Conservation (phyloP, 1,140 invertebrate genomes). For the Drosophila yakuba region DNA sequence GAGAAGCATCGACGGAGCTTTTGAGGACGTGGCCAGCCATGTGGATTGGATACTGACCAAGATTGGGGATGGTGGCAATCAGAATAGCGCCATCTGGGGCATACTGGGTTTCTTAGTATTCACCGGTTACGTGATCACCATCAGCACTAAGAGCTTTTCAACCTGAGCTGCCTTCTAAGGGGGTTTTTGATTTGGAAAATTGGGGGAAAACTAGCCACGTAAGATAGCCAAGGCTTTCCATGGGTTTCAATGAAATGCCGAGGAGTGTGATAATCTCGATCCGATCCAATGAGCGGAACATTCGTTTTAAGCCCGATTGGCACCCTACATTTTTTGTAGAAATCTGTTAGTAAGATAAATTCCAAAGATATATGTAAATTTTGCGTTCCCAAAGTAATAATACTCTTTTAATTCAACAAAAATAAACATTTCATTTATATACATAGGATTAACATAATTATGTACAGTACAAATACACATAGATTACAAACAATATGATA, state of each 20-base stretch:
- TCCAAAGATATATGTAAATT: neutral
- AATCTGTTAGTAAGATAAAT: neutral
- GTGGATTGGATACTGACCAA: slow-evolving; percentile 63
- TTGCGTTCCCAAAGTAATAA: neutral
- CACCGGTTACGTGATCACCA: slow-evolving; percentile 63
- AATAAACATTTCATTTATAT: slow-evolving; percentile 17
- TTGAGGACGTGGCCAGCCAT: slow-evolving; percentile 70
- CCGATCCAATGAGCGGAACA: neutral
- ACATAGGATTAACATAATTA: slow-evolving; percentile 14
- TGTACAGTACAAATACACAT: slow-evolving; percentile 15
- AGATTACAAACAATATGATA: neutral
- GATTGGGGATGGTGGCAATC: slow-evolving; percentile 67
- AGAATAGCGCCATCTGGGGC: slow-evolving; percentile 77
- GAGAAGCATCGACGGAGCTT: slow-evolving; percentile 28
- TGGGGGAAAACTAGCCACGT: slow-evolving; percentile 11
- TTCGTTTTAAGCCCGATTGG: neutral
- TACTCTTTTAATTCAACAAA: neutral
- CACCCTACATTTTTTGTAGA: neutral
- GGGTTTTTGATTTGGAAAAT: neutral
- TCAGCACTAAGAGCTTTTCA: slow-evolving; percentile 52
- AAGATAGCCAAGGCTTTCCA: slow-evolving; percentile 4
- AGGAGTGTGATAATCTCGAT: slow-evolving; percentile 63
- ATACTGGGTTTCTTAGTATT: slow-evolving; percentile 63
- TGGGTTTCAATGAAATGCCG: neutral
- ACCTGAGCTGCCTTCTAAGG: neutral